Base-by-base conservation (phyloP, 2,113 vertebrate genomes). In the Origma solitaria region DNA sequence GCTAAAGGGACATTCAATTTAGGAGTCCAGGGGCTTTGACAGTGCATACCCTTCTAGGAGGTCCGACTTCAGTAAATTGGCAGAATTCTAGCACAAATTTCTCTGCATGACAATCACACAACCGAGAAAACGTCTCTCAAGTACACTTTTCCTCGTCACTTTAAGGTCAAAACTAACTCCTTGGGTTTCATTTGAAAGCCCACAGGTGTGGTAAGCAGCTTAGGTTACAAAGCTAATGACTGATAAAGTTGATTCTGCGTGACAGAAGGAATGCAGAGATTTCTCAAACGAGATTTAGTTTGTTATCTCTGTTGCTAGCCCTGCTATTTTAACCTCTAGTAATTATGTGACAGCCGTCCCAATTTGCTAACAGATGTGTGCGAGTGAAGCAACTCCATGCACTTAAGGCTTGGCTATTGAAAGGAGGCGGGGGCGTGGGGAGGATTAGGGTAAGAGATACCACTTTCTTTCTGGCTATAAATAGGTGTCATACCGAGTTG, bases 121-220 rank as follows among this genome's bases (percentile, higher is more conserved):
- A 30, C 49, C 45, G 60, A 86, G 73, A 60, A 96, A 83, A 84
- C 23, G 6, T 60, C 76, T 85, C 82, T 95, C 60, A 84, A 90
- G 69, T 81, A 92, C 64, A 31, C 61, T 95, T 93, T 92, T 83
- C 3, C 40, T 17, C 84, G 61, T 64, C 14, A 78, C 92, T 94
- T 96, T 90, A 93, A 96, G 88, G 92, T 94, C 92, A 94, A 54
- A 90, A 78, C 86, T 79, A 96, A 92, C 79, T 94, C 87, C 40
- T 83, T 83, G 73, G 56, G 65, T 95, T 95, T 87, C 45, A 40
- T 81, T 81, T 75, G 79, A 78, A 96, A 95, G 69, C 72, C 86
- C 80, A 78, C 53, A 88, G 90, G 85, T 95, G 76, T 86, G 66
- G 66, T 91, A 66, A 88, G 68, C 68, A 88, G 42, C 68, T 96